Base-by-base conservation (phyloP, 2,113 vertebrate genomes). In the Propithecus coquereli region DNA sequence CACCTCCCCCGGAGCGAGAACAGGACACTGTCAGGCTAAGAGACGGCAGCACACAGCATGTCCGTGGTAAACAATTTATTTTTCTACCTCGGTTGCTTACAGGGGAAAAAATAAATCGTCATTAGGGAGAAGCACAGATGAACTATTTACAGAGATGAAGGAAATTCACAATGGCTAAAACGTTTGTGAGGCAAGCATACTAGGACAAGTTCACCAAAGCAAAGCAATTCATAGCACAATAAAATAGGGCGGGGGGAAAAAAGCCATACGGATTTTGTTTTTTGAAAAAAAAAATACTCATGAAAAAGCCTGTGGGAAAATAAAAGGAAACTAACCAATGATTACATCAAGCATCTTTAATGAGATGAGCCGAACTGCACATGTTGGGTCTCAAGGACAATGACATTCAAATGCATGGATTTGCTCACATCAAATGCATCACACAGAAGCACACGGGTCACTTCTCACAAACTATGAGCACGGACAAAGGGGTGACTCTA, bases 11-110 rank as follows among this genome's bases (percentile, higher is more conserved):
- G 30, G 96, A 98, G 98, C 83, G 96, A 59, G 96, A 98, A 81
- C 82, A 95, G 91, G 82, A 91, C 97, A 93, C 97, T 98, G 95
- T 97, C 97, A 88, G 97, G 98, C 98, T 98, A 98, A 98, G 98
- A 98, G 98, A 96, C 6, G 95, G 98, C 97, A 98, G 98, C 97
- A 99, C 98, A 98, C 98, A 98, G 98, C 98, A 98, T 22, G 93
- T 98, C 98, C 94, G 1, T 98, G 98, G 98, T 98, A 98, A 98
- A 98, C 98, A 94, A 98, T 98, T 98, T 98, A 99, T 98, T 98
- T 97, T 98, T 98, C 98, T 99, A 98, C 98, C 98, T 99, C 96
- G 50, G 98, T 98, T 98, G 97, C 98, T 98, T 98, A 98, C 97
- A 98, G 97, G 98, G 97, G 80, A 30, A 27, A 76, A 97, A 97